phyloP scores from a whole-genome alignment of 2,888 invertebrate species.

The Acheta domesticus region DNA sequence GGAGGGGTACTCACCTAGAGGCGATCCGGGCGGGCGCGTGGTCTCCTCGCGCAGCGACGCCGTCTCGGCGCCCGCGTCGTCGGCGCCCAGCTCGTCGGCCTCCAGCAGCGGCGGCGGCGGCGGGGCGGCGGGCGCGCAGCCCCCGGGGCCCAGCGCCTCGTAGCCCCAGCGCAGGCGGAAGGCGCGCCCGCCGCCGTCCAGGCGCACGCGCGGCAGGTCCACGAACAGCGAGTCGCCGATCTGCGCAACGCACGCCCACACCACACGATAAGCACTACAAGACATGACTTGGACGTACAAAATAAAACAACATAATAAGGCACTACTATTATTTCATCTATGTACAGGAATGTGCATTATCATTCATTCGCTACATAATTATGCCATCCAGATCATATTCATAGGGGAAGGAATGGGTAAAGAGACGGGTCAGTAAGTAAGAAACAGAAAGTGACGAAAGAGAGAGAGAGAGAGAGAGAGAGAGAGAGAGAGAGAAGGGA shows the following conservation, averaged over 20 bases:
- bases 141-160: slow-evolving; percentile 48
- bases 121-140: background rate
- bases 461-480: no score
- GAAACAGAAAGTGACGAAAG: no score
- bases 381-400: no score
- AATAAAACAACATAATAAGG: no score
- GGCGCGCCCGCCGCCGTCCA: slow-evolving; percentile 64
- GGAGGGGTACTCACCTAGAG: slow-evolving; percentile 54
- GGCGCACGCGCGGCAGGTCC: slow-evolving; percentile 62
- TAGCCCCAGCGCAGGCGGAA: slow-evolving; percentile 63
- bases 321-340: no score
- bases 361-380: no score
- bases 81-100: slow-evolving; percentile 57
- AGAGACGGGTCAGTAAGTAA: no score
- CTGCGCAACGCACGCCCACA: slow-evolving; percentile 43
- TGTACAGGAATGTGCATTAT: no score
- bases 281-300: no score
- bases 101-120: slow-evolving; percentile 65
- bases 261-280: no score
- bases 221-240: slow-evolving; percentile 57
- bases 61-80: slow-evolving; percentile 39
- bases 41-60: slow-evolving; percentile 60
- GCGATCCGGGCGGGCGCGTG: slow-evolving; percentile 46
- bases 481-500: no score
- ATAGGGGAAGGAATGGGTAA: no score